Base-by-base conservation (phyloP, 2,888 invertebrate species). In the Dascillus cervinus region DNA sequence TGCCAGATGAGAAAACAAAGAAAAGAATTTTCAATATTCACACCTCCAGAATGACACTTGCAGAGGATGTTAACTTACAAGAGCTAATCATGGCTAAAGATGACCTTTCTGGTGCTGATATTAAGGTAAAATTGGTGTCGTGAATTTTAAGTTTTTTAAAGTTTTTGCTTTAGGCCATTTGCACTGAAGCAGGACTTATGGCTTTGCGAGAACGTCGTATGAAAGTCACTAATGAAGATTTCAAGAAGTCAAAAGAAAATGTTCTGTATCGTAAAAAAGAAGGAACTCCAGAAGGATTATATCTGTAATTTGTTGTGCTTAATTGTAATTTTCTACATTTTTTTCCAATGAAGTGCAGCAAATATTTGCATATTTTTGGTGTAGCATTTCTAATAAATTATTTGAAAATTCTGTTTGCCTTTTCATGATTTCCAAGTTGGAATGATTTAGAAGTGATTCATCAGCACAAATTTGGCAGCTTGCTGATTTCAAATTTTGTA, bases 141-240 rank as follows among this genome's bases (percentile, higher is more conserved):
- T 26, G 15, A 24, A 20, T 35, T 27, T 31, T 31, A 27, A 17
- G 15, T 38, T 26, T 5, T 20, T 12, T 17, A 25, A 32, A 20
- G 13, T 28, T 46, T 44, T 35, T 44, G 49, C 67, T 70, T 13
- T 63, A 90, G 87, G 98, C 98, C 9, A 97, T 99, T 64, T 99
- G 98, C 65, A 99, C 98, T 4, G 98, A 98, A 72, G 98, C 96
- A 32, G 98, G 98, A 42, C 70, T 99, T 32, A 89, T 99, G 85
- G 98, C 98, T 3, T 68, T 98, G 27, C 73, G 98, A 42, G 98
- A 98, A 65, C 79, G 98, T 31, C 79, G 98, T 50, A 99, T 99
- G 98, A 97, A 96, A 67, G 98, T 98, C 15, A 98, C 94, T 40
- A 96, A 95, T 69, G 97, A 98, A 65, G 98, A 99, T 67, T 98